Base-by-base conservation (phyloP, 2,113 vertebrate genomes). In the Pipa parva region DNA sequence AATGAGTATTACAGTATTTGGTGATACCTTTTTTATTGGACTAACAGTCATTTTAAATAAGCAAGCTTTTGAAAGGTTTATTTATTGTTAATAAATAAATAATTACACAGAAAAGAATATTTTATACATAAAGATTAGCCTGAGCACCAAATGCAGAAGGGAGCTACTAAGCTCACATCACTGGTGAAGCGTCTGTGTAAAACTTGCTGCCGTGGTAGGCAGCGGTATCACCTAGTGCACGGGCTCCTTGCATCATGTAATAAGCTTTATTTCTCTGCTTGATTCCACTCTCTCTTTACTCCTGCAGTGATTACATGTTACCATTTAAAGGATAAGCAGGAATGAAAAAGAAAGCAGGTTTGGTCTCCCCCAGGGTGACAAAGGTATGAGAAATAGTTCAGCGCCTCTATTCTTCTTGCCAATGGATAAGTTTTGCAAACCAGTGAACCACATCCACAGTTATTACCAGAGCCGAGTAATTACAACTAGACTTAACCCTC, bases 231-330 rank as follows among this genome's bases (percentile, higher is more conserved):
- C 31, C 65, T 31, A 55, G 28, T 59, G 22, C 36, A 50, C 0
- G 7, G n/a, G 42, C 52, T 62, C 57, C 63, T 58, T 27, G 15
- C 26, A 29, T 55, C 12, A 18, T 29, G 25, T 55, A 27, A 28
- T 29, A 42, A 42, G 2, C 52, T 29, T 55, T 26, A n/a, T n/a
- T n/a, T n/a, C n/a, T n/a, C n/a, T 52, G 50, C 27, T 24, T 52
- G 21, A 17, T 6, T 55, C 26, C 37, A 13, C 25, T 28, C 10
- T 12, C 13, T 11, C 24, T 57, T 36, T 20, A 57, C 18, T 75
- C 72, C 39, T 78, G 56, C 57, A 73, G 46, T 50, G 20, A 28
- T 74, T 73, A 71, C 75, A 10, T 22, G 26, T n/a, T 65, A 72
- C 59, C 26, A 28, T 73, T 74, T 54, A 72, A 63, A 9, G 71